Base-by-base conservation (phyloP, 2,113 vertebrate genomes). In the Triplophysa siluroides region DNA sequence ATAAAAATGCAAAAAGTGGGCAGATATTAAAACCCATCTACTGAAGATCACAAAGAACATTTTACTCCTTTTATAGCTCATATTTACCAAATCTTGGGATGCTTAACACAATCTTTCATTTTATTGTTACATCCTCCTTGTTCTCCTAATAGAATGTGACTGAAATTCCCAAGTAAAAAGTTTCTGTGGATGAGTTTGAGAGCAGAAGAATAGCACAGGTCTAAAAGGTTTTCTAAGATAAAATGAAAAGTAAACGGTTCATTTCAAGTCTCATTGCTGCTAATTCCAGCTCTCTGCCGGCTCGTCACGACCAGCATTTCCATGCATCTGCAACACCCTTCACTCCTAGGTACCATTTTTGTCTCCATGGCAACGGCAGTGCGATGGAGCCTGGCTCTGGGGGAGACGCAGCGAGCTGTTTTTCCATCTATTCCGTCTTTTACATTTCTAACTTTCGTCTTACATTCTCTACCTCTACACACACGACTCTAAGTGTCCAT, bases 311-410 rank as follows among this genome's bases (percentile, higher is more conserved):
- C 90, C 87, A 87, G 83, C 88, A 89, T 92, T 88, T 90, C 88
- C 88, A 90, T 88, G 86, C 91, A 91, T 87, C 88, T 87, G 79
- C 81, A 76, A 86, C 87, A 84, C 86, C 86, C 88, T 87, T 84
- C 88, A 89, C 88, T 92, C 61, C 81, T 85, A 91, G 90, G 89
- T 92, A 93, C 83, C 85, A 84, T 87, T 90, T 87, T 81, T 81
- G 13, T 93, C 86, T 56, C 90, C 88, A 92, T 92, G 86, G 89
- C 87, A 93, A 93, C 92, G 85, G 21, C 47, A 70, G 69, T 86
- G 85, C 88, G 87, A 90, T 87, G 85, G 88, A 88, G 87, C 84
- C 87, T 84, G 81, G 61, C 86, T 87, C 86, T 85, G 85, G 86
- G 76, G 85, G 81, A 75, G 83, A 81, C 81, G 85, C 88, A 58